Conservation (phyloP, 2,113 vertebrate genomes). For the Plestiodon gilberti region DNA sequence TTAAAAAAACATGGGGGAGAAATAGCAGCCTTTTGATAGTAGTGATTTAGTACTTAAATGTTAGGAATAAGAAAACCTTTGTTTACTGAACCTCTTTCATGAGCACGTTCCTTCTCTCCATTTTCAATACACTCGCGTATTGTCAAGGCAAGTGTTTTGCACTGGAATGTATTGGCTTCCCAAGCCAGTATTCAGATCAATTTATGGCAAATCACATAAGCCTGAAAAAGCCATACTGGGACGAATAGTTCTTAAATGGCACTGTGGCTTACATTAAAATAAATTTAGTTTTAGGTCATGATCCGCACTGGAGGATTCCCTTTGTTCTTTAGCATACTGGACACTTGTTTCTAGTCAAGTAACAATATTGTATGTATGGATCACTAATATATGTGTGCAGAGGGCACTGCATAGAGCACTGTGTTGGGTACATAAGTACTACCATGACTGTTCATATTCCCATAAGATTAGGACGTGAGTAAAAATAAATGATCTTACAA, state of each 20-base stretch:
- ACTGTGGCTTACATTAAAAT: neutral
- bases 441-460: neutral
- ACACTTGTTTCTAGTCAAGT: neutral
- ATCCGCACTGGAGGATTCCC: neutral
- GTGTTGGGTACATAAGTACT: neutral
- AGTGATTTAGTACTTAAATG: neutral
- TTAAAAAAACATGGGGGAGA: neutral
- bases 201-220: neutral
- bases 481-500: neutral
- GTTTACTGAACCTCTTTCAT: neutral
- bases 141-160: constrained; percentile 15
- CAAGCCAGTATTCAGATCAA: neutral
- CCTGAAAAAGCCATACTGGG: neutral
- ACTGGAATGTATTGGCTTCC: constrained; percentile 10
- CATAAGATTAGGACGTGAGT: too few species aligned
- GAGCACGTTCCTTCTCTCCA: neutral
- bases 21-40: neutral
- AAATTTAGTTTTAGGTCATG: neutral
- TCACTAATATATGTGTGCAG: neutral
- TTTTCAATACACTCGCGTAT: neutral
- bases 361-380: neutral
- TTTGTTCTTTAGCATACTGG: neutral
- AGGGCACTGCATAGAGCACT: neutral
- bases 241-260: neutral
- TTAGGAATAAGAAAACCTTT: neutral